Conservation (phyloP, 1,140 invertebrate genomes). For the Octopus sinensis region DNA sequence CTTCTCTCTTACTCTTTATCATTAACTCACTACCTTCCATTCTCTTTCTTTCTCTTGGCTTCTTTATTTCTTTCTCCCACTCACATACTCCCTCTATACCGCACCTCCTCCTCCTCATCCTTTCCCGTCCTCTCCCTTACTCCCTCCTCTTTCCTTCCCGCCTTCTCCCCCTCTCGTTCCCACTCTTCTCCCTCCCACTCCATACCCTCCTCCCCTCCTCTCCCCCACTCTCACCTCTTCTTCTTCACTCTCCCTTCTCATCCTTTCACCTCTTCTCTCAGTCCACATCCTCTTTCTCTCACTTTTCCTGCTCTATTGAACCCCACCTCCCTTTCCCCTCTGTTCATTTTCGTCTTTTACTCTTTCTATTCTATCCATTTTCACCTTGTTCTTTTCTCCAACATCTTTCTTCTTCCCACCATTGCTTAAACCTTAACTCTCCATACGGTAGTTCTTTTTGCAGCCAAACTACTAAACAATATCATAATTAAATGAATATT, state of each 20-base stretch:
- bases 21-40: neutral
- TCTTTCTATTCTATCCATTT: neutral
- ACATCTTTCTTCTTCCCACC: neutral
- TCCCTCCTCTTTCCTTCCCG: neutral
- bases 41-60: neutral
- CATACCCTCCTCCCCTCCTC: neutral
- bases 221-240: too few relatives aligned
- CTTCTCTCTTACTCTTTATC: too few relatives aligned
- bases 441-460: neutral
- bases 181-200: neutral
- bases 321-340: neutral
- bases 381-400: neutral
- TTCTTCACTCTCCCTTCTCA: too few relatives aligned
- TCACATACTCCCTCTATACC: neutral
- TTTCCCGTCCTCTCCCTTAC: neutral
- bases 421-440: neutral
- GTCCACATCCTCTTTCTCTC: too few relatives aligned
- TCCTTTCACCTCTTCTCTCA: too few relatives aligned
- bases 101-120: neutral
- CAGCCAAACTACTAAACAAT: neutral
- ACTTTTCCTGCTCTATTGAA: too few relatives aligned
- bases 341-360: neutral
- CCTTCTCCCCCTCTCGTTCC: neutral
- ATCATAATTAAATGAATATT: too few relatives aligned
- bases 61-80: neutral